Conservation (phyloP, 2,113 vertebrate genomes). For the Neolamprologus hecqui region DNA sequence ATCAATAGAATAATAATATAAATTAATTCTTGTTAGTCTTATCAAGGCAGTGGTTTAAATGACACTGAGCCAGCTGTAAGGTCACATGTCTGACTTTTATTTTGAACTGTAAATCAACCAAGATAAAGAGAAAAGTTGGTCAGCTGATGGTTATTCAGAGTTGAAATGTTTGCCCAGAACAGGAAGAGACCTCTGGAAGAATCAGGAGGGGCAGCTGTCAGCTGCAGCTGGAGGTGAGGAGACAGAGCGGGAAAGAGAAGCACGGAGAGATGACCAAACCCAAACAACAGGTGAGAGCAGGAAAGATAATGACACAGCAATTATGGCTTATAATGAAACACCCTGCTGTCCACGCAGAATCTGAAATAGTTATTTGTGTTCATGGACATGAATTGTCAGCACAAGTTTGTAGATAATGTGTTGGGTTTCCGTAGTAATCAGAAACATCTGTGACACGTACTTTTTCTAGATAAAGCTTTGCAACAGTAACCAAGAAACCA, state of each 20-base stretch:
- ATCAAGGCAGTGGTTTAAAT: neutral
- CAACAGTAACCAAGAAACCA: neutral
- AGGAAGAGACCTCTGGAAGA: neutral
- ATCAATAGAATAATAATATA: neutral
- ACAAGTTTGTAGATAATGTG: neutral
- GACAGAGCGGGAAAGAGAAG: neutral
- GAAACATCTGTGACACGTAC: fast-evolving
- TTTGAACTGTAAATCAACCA: neutral
- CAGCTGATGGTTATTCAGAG: neutral
- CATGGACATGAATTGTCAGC: neutral
- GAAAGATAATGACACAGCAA: neutral
- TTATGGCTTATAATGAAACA: neutral
- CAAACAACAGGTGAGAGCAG: neutral
- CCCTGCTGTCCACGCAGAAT: fast-evolving
- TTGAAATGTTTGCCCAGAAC: neutral
- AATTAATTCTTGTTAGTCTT: neutral
- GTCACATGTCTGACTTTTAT: neutral
- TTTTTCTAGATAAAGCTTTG: neutral
- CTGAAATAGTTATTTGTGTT: neutral
- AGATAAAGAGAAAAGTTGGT: neutral
- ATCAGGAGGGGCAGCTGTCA: neutral
- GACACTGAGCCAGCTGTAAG: neutral
- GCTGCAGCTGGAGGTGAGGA: neutral
- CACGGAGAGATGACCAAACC: neutral
- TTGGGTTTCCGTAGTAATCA: fast-evolving